A percentile compares a stretch with the other conserved stretches of the same genome.
These are phyloP conservation scores for Autographa gamma DNA, from an alignment of 2,888 invertebrate species.

Conservation along the genomic window DNA sequence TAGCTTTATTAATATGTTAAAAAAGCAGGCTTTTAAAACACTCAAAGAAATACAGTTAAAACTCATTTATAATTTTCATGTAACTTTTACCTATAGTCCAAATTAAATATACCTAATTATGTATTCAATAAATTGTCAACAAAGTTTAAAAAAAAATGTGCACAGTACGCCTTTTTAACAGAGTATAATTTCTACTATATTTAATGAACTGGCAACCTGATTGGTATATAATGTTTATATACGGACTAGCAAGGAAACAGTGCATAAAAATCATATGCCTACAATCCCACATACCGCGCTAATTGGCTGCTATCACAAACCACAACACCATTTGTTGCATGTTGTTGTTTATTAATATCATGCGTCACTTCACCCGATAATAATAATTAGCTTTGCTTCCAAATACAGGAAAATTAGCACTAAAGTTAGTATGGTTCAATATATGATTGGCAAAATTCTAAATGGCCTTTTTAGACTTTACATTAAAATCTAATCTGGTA, in stretches of 20 bases:
- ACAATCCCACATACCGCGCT: conserved; percentile 22
- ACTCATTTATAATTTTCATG: no score
- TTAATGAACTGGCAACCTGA: neutral
- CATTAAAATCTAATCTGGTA: no score
- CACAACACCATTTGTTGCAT: conserved; percentile 27
- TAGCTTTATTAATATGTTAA: no score
- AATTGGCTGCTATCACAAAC: conserved; percentile 49
- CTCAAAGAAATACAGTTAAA: no score
- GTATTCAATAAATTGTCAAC: no score
- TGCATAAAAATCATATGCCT: conserved; percentile 34
- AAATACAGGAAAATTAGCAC: conserved; percentile 30
- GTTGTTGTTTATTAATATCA: conserved; percentile 27
- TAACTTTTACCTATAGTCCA: no score
- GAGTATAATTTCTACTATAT: neutral
- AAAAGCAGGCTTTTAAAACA: no score
- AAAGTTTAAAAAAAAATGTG: no score
- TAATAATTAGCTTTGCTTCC: conserved; percentile 26
- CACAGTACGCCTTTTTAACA: no score
- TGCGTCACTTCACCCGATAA: conserved; percentile 38
- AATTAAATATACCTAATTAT: no score
- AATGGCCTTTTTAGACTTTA: no score
- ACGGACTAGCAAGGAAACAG: conserved; percentile 44
- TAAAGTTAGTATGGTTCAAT: neutral
- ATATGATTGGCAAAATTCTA: no score
- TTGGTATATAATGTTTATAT: conserved; percentile 7